These are phyloP conservation scores for Melanostoma mellinum DNA, from an alignment of 2,888 invertebrate genomes.

Conservation along the genomic window DNA sequence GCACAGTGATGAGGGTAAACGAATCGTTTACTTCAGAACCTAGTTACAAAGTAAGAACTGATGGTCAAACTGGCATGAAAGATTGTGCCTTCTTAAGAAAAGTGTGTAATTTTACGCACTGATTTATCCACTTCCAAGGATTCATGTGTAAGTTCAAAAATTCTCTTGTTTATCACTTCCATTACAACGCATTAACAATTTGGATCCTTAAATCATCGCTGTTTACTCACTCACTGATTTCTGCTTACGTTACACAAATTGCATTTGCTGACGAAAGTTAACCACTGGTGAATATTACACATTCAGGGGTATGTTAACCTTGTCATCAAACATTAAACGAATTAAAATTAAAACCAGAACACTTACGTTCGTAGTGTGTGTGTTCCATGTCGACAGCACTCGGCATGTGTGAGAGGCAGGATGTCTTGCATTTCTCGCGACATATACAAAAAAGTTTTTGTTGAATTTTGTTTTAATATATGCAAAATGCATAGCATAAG, in stretches of 20 bases:
- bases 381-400: background rate
- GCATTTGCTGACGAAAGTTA: conserved; percentile 27
- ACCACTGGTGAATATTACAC: conserved; percentile 34
- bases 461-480: conserved; percentile 11
- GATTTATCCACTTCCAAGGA: too few relatives aligned
- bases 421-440: conserved; percentile 23
- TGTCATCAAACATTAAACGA: conserved; percentile 10
- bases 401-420: conserved; percentile 1
- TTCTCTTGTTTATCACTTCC: too few relatives aligned
- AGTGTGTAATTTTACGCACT: too few relatives aligned
- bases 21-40: too few relatives aligned
- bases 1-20: too few relatives aligned
- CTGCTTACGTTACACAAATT: conserved; percentile 23
- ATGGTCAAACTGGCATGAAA: too few relatives aligned
- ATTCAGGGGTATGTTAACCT: background rate
- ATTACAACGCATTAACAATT: background rate
- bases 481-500: conserved; percentile 29
- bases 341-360: background rate
- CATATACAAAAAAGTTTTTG: conserved; percentile 6
- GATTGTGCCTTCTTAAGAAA: too few relatives aligned
- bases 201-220: background rate
- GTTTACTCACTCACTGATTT: background rate
- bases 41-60: too few relatives aligned
- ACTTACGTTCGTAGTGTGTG: background rate
- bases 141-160: too few relatives aligned